These are phyloP conservation scores for Hippocampus guttulatus DNA, from an alignment of 2,113 vertebrate species.

Conservation along the genomic window DNA sequence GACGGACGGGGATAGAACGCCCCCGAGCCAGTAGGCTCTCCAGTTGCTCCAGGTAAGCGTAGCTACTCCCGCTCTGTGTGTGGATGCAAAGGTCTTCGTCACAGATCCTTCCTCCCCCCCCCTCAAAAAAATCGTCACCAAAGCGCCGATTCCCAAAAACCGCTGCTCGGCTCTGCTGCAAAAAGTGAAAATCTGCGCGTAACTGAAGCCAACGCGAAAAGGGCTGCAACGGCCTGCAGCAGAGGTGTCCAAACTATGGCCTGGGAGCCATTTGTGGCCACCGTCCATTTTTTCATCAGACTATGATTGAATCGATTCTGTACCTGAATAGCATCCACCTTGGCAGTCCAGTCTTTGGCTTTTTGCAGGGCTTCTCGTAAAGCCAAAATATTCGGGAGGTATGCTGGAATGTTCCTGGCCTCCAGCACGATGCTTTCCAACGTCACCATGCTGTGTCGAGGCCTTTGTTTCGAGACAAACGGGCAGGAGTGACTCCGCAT, in stretches of 20 bases:
- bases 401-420: constrained; percentile 94
- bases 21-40: constrained; percentile 88
- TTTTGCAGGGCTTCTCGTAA: constrained; percentile 91
- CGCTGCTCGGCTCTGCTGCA: no score
- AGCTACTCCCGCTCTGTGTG: constrained; percentile 83
- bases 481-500: not conserved
- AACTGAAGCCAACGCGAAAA: no score
- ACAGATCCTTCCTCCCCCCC: not conserved
- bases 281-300: no score
- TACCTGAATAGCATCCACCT: constrained; percentile 96
- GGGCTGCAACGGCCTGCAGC: no score
- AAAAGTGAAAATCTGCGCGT: no score
- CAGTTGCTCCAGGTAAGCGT: constrained; percentile 92
- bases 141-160: not conserved
- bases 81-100: not conserved
- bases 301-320: not conserved
- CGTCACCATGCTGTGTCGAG: constrained; percentile 86
- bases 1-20: constrained; percentile 88
- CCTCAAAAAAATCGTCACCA: not conserved
- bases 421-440: constrained; percentile 92
- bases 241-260: no score
- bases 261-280: no score
- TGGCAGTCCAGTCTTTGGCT: constrained; percentile 92
- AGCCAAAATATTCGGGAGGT: constrained; percentile 90
- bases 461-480: constrained; percentile 64